Base-by-base conservation (phyloP, 1,140 invertebrate species). In the Chrysopa pallens region DNA sequence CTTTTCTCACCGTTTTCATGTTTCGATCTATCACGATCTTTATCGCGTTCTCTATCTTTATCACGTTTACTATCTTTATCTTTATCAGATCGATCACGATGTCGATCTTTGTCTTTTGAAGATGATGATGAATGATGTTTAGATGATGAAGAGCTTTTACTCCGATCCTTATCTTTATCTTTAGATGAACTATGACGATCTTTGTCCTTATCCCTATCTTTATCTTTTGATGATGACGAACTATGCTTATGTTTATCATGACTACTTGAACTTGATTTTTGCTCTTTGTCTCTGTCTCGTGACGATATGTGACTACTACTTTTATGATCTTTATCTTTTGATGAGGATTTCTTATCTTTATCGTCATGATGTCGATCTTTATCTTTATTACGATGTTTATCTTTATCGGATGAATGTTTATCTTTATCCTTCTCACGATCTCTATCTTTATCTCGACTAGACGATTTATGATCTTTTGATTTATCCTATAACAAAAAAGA, bases 191-290 rank as follows among this genome's bases (percentile, higher is more conserved):
- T 53, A 40, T 52, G 53, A 38, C 48, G 63, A 48, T 74, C 67
- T 49, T 67, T 72, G 15, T 76, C 72, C 40, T 74, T 72, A 46
- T 73, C 56, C 42, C 54, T 46, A 36, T 56, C 53, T 40, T 48
- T 52, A 27, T 61, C 55, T 44, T 56, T 58, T 23, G 17, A 23
- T 5, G 17, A 23, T 33, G 31, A 33, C n/a, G 31, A 33, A 33
- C 31, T 33, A 33, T 33, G 31, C 6, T 49, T 31, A 48, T 58
- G 35, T 51, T 44, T 33, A 47, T 50, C 58, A 60, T 69, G 59
- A 27, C 62, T 61, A 46, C 72, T 65, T 50, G 64, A 70, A 41
- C 70, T 63, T 48, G 69, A 74, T 38, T 66, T 60, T 38, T 15
- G 55, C 59, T 8, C 60, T 64, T 39, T 58, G 59, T 44, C 62